Conservation (phyloP, 2,113 vertebrate genomes). For the Brachionichthys hirsutus region DNA sequence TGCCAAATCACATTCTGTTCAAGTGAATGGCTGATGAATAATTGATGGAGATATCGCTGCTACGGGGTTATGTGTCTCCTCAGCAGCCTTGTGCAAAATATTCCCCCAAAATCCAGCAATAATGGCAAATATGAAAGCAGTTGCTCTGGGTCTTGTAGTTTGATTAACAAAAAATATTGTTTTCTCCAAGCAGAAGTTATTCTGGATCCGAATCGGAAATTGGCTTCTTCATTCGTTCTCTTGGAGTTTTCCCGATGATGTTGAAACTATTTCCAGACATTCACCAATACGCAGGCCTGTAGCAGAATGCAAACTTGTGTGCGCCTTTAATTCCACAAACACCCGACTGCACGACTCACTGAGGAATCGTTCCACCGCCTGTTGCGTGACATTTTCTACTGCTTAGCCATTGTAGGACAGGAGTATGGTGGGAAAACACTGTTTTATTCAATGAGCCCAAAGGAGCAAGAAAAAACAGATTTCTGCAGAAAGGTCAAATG, state of each 20-base stretch:
- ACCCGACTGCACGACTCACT: too few species aligned
- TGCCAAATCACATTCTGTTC: slow-evolving; percentile 58
- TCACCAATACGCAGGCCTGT: slow-evolving; percentile 19
- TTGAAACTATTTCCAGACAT: neutral
- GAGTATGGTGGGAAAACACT: too few species aligned
- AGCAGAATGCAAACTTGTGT: neutral
- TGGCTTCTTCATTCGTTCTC: neutral
- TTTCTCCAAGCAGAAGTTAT: slow-evolving; percentile 9
- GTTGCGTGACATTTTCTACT: too few species aligned
- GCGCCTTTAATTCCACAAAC: too few species aligned
- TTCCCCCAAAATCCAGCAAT: slow-evolving; percentile 36
- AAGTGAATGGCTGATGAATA: slow-evolving; percentile 57
- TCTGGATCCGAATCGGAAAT: slow-evolving; percentile 14
- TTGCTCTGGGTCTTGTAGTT: slow-evolving; percentile 17
- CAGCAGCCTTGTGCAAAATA: slow-evolving; percentile 39
- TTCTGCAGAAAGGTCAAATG: too few species aligned
- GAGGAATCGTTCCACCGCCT: too few species aligned
- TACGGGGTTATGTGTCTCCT: slow-evolving; percentile 45
- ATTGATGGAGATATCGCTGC: slow-evolving; percentile 60
- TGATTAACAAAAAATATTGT: slow-evolving; percentile 22
- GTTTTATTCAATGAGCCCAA: too few species aligned
- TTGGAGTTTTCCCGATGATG: neutral
- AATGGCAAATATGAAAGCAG: slow-evolving; percentile 39
- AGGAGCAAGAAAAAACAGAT: too few species aligned
- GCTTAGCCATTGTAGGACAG: too few species aligned